phyloP scores from a whole-genome alignment of 2,888 invertebrate species.

The Sarcophaga rosellei region DNA sequence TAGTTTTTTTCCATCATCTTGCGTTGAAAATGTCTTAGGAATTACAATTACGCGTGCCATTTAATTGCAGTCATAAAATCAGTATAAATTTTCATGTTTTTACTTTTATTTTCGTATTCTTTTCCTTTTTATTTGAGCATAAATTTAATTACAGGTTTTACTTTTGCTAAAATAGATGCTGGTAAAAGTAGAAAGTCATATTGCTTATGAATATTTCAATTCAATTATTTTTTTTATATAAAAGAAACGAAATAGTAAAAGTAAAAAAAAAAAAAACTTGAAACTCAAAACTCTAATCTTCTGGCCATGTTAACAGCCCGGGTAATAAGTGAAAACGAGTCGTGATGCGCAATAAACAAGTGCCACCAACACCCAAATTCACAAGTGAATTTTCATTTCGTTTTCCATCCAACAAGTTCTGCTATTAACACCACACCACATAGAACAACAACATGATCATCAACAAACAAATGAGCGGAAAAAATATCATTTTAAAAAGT shows the following conservation, averaged over 20 bases:
- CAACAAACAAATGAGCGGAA: neutral
- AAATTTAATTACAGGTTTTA: constrained; percentile 34
- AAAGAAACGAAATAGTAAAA: neutral
- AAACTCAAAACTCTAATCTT: neutral
- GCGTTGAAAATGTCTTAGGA: neutral
- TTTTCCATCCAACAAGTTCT: neutral
- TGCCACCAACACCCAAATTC: constrained; percentile 36
- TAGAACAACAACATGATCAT: neutral
- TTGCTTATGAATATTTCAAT: constrained; percentile 34
- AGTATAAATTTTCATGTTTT: constrained; percentile 24
- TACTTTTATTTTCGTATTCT: neutral
- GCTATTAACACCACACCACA: neutral
- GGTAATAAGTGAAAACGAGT: constrained; percentile 13
- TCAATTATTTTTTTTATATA: constrained; percentile 10
- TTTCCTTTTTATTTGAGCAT: constrained; percentile 4
- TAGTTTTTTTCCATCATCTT: neutral
- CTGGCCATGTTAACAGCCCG: constrained; percentile 11
- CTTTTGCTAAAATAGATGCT: constrained; percentile 9
- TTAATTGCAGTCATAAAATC: constrained; percentile 13
- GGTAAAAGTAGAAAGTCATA: constrained; percentile 51
- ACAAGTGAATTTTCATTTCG: constrained; percentile 53
- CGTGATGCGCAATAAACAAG: constrained; percentile 22
- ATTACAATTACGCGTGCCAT: neutral
- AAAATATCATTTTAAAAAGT: constrained; percentile 6
- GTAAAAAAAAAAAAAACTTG: too few relatives aligned